Evolutionary conservation across 2,113 vertebrate genomes (phyloP).

Genomic region (Phalacrocorax pelagicus): DNA sequence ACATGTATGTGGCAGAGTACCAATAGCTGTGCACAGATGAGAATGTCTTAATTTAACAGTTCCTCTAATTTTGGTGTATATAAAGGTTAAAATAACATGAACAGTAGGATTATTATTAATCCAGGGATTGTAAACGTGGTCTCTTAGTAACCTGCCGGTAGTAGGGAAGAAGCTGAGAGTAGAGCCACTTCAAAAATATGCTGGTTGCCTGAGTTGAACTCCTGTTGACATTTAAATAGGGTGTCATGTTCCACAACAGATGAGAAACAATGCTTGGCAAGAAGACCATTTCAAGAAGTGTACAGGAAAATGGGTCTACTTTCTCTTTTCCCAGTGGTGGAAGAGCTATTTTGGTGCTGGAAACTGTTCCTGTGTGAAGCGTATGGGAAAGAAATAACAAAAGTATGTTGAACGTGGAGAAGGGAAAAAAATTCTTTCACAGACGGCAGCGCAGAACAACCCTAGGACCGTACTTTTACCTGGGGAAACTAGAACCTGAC

Average conservation of each 20-base stretch:
- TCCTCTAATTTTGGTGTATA: neutral
- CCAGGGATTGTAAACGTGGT: conserved; percentile 13
- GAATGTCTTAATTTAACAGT: conserved; percentile 6
- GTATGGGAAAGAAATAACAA: conserved; percentile 59
- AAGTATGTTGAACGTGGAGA: neutral
- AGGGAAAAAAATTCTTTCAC: neutral
- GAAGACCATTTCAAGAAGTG: conserved; percentile 47
- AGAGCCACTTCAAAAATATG: neutral
- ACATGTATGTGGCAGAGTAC: neutral
- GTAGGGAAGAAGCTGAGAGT: neutral
- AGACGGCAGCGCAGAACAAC: neutral
- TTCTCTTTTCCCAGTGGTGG: conserved; percentile 68
- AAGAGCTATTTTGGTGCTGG: conserved; percentile 58
- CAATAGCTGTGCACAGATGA: neutral
- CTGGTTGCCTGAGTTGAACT: conserved; percentile 52
- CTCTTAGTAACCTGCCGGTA: conserved; percentile 16
- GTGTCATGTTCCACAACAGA: conserved; percentile 65
- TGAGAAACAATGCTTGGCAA: conserved; percentile 69
- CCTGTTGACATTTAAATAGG: conserved; percentile 63
- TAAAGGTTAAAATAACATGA: conserved; percentile 43
- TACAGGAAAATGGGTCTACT: conserved; percentile 64
- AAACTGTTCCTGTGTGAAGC: conserved; percentile 42
- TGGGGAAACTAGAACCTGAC: neutral
- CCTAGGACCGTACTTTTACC: neutral
- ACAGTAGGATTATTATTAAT: conserved; percentile 37